A percentile compares a stretch with the other conserved stretches of the same genome.
phyloP scores from a whole-genome alignment of 2,797 vertebrate genomes.

The Diglossa cyanea region DNA sequence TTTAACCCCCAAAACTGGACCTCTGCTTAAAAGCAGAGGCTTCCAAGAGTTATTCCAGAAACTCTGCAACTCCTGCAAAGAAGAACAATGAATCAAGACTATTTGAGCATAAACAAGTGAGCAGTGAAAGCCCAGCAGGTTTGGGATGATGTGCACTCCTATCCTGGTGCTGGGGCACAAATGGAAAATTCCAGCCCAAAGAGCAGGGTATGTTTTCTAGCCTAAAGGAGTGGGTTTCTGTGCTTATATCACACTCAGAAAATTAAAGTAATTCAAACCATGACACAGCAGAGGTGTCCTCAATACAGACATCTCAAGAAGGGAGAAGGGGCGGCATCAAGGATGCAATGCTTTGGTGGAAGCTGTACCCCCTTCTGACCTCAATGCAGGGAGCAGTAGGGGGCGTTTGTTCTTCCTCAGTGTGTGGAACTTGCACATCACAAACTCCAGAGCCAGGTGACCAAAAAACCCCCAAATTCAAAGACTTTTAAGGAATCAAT shows the following conservation, averaged over 20 bases:
- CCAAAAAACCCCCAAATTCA: background rate
- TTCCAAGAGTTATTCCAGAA: background rate
- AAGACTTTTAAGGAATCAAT: background rate
- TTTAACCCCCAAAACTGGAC: background rate
- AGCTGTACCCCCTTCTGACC: background rate
- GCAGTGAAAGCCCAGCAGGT: background rate
- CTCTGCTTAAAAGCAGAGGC: background rate
- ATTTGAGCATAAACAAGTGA: background rate
- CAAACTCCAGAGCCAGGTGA: background rate
- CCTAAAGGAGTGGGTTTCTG: background rate
- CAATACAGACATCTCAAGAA: background rate
- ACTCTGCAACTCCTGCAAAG: background rate
- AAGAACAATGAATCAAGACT: background rate
- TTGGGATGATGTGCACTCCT: background rate
- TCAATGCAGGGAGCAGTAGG: rapidly evolving
- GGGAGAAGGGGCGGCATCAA: background rate
- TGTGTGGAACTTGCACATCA: background rate
- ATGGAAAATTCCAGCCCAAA: background rate
- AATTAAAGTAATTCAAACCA: background rate
- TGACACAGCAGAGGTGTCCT: background rate
- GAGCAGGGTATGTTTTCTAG: background rate
- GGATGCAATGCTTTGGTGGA: background rate
- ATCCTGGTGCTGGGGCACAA: background rate
- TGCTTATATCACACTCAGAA: background rate
- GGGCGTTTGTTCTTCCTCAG: background rate